Percentiles rank a stretch among this genome's conserved stretches.
Evolutionary conservation across 2,888 invertebrate genomes (phyloP).

Genomic region (Andrena chrysosceles): DNA sequence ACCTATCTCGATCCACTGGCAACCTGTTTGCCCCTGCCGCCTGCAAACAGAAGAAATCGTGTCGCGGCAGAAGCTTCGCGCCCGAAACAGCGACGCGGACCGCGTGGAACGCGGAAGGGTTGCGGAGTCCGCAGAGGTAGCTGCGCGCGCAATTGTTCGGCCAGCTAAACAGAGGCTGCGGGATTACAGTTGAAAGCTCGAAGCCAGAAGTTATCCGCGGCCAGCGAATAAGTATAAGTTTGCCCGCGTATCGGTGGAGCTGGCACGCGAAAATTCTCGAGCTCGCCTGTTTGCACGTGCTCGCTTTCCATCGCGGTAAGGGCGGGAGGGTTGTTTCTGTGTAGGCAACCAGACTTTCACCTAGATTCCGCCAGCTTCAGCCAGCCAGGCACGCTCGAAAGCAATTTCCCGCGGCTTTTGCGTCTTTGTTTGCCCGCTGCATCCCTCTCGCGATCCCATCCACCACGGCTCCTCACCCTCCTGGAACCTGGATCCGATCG

Average conservation of each 20-base stretch:
- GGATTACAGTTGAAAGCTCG: not conserved
- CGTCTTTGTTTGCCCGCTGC: constrained; percentile 57
- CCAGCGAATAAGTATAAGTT: constrained; percentile 31
- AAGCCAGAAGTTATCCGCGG: constrained; percentile 30
- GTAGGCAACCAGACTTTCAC: constrained; percentile 42
- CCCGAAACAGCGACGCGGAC: not conserved
- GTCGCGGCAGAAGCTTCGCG: too few species aligned
- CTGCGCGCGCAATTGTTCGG: not conserved
- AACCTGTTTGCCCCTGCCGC: too few species aligned
- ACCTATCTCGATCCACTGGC: too few species aligned
- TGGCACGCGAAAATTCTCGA: constrained; percentile 37
- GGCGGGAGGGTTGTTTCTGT: not conserved
- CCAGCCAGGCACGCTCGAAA: constrained; percentile 52
- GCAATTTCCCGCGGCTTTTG: constrained; percentile 71
- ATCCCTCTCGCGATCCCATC: constrained; percentile 12
- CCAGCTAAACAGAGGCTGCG: not conserved
- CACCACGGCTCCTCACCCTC: not conserved
- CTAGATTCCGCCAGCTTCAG: constrained; percentile 33
- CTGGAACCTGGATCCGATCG: not conserved
- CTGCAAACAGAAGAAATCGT: too few species aligned
- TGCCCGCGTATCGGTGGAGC: constrained; percentile 17
- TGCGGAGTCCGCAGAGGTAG: too few species aligned
- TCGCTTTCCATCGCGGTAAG: not conserved
- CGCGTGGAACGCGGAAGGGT: not conserved
- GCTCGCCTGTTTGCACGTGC: constrained; percentile 10